Base-by-base conservation (phyloP, 2,888 invertebrate species). In the Bursaphelenchus okinawaensis region DNA sequence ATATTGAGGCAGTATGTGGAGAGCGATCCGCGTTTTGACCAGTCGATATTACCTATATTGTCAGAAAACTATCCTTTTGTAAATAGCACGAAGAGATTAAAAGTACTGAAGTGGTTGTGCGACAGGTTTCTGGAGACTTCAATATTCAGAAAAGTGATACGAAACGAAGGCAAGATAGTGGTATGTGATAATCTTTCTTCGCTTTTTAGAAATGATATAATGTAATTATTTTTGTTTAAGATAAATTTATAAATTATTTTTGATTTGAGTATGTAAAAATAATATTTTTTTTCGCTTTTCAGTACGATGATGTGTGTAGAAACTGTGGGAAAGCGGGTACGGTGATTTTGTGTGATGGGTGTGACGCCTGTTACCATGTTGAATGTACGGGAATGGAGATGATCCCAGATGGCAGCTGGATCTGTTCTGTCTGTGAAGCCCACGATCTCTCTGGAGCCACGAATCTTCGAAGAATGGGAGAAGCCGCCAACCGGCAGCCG, bases 361-460 rank as follows among this genome's bases (percentile, higher is more conserved):
- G 98, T 82, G 93, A 96, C 22, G 96, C 96, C 27, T 94, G 95
- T 23, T 98, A 92, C 84, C 98, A 98, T 84, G 86, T 96, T 82
- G 91, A 91, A 80, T 98, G 98, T 86, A 91, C 94, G 60, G 92
- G 93, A 12, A 86, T 96, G 82, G 88, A 90, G 58, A 90, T 93
- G 85, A 84, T 84, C 6, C 93, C 95, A 55, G 95, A 95, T 62
- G 90, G 92, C 65, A 94, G 94, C 82, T 96, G 96, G 95, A 90
- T 93, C 79, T 98, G 98, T 86, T 63, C 61, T 26, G 63, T 76
- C 4, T 98, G 98, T 84, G 89, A 90, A 82, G 89, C 90, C 59
- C 93, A 96, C 83, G 90, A 90, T 87, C 90, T 87, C 26, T 28
- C n/a, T 27, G 23, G 52, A n/a, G 28, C 29, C 68, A 26, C 68